Evolutionary conservation across 2,888 invertebrate species (phyloP).

Genomic region (Apomyelois bistriatella): DNA sequence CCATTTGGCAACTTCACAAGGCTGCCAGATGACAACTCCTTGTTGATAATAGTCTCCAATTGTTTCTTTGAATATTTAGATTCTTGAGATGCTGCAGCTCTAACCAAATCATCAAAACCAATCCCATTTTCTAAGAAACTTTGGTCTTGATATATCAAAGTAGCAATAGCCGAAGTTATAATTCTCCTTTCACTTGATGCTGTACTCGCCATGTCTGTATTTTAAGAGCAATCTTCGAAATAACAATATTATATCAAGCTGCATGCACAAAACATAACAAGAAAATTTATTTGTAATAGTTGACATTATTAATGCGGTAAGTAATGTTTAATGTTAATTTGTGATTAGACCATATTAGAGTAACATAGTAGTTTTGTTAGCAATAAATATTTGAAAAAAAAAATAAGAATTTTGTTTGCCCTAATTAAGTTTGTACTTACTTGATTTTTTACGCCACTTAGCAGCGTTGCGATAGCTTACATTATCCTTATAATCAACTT

Average conservation of each 20-base stretch:
- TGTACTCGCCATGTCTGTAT: conserved; percentile 67
- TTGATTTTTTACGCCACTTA: conserved; percentile 80
- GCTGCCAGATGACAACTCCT: conserved; percentile 85
- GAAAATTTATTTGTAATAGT: conserved; percentile 11
- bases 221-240: conserved; percentile 14
- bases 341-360: no score
- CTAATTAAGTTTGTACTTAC: conserved; percentile 35
- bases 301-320: background rate
- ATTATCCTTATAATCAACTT: conserved; percentile 93
- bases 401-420: no score
- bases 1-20: conserved; percentile 84
- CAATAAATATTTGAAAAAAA: no score
- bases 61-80: conserved; percentile 82
- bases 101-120: conserved; percentile 83
- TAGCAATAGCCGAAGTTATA: conserved; percentile 85
- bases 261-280: conserved; percentile 9
- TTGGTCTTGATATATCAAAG: conserved; percentile 85
- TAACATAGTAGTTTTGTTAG: no score
- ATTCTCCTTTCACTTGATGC: conserved; percentile 73
- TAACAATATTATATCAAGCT: conserved; percentile 2
- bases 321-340: background rate
- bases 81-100: conserved; percentile 83
- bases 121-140: conserved; percentile 86
- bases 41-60: conserved; percentile 83
- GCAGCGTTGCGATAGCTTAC: conserved; percentile 91